phyloP scores from a whole-genome alignment of 2,113 vertebrate species.

The Aythya baeri region DNA sequence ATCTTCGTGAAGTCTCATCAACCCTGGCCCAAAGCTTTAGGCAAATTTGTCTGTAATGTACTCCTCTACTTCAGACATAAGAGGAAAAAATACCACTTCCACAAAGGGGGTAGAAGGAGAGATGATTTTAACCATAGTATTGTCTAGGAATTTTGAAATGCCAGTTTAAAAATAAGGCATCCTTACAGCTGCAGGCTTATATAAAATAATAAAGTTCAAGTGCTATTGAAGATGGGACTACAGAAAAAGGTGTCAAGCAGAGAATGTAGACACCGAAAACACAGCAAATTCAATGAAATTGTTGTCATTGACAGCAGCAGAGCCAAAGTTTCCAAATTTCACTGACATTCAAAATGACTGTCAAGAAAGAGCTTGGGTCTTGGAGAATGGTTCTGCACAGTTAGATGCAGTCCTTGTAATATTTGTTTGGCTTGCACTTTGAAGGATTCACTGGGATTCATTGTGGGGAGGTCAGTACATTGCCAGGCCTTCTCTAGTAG shows the following conservation, averaged over 20 bases:
- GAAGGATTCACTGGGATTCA: neutral
- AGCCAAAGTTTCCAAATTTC: neutral
- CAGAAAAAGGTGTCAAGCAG: neutral
- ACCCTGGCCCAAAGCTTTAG: constrained; percentile 57
- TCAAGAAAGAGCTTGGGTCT: neutral
- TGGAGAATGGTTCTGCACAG: neutral
- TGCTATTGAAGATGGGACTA: neutral
- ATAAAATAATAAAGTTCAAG: neutral
- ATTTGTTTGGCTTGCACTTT: neutral
- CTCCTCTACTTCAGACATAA: constrained; percentile 39
- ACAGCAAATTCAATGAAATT: neutral
- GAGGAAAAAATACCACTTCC: neutral
- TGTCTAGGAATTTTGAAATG: neutral
- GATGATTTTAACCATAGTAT: neutral
- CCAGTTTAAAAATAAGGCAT: neutral
- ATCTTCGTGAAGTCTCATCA: constrained; percentile 67
- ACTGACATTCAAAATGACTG: neutral
- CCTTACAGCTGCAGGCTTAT: neutral
- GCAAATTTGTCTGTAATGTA: constrained; percentile 58
- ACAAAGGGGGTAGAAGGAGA: neutral
- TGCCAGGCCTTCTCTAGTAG: neutral
- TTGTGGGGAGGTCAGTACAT: neutral
- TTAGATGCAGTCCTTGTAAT: neutral
- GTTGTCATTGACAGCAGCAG: neutral
- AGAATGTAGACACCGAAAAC: neutral